Percentiles rank a stretch among this genome's conserved stretches.
phyloP scores from a whole-genome alignment of 2,888 invertebrate species.

The Polylopha cassiicola region DNA sequence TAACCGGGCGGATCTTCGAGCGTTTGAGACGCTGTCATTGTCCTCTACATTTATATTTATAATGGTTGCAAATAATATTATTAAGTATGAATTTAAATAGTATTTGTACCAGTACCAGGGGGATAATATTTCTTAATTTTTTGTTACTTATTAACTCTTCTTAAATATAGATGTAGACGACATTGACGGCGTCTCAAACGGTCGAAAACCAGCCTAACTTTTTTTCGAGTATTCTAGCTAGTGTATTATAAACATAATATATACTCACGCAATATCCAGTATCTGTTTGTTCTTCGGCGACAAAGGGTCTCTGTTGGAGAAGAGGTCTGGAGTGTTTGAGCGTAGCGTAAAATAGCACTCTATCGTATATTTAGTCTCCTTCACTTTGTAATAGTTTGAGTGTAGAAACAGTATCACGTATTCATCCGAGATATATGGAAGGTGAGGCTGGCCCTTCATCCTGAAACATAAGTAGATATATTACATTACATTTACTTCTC shows the following conservation, averaged over 20 bases:
- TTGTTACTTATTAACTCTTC: too few relatives aligned
- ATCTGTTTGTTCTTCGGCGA: conserved; percentile 69
- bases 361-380: conserved; percentile 69
- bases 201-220: too few relatives aligned
- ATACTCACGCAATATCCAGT: conserved; percentile 78
- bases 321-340: conserved; percentile 76
- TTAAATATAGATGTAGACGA: too few relatives aligned
- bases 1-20: too few relatives aligned
- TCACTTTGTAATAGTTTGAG: conserved; percentile 73
- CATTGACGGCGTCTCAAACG: too few relatives aligned
- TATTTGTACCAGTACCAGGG: too few relatives aligned
- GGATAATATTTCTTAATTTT: too few relatives aligned
- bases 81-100: too few relatives aligned
- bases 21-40: too few relatives aligned
- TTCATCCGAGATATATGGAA: conserved; percentile 79
- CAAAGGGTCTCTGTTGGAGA: conserved; percentile 76
- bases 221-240: not conserved
- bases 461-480: conserved; percentile 50
- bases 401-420: conserved; percentile 81
- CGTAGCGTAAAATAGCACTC: conserved; percentile 77
- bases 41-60: too few relatives aligned
- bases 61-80: too few relatives aligned
- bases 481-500: not conserved
- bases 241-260: not conserved
- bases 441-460: conserved; percentile 78